These are phyloP conservation scores for Falco columbarius DNA, from an alignment of 2,797 vertebrate species.

Conservation along the genomic window DNA sequence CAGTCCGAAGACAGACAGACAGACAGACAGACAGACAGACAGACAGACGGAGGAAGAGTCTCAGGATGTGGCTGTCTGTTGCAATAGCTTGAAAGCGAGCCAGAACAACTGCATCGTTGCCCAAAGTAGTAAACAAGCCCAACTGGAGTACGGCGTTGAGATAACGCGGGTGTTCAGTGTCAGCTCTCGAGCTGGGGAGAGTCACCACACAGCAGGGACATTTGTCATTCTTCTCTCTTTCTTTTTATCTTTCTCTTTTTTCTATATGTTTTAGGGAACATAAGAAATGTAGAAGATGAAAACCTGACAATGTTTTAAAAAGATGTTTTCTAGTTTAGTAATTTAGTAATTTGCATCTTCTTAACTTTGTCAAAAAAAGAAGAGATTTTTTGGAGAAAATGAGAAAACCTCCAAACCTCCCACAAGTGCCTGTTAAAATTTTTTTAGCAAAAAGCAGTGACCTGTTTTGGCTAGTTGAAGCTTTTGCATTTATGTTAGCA, in stretches of 20 bases:
- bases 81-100: not conserved
- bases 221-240: not conserved
- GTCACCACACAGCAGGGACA: not conserved
- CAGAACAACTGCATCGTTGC: not conserved
- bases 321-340: not conserved
- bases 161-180: not conserved
- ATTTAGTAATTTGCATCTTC: not conserved
- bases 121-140: constrained; percentile 24
- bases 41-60: not conserved
- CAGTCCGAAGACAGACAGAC: not conserved
- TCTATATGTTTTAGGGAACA: not conserved
- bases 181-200: not conserved
- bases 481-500: not conserved
- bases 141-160: not conserved
- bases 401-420: not conserved
- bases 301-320: not conserved
- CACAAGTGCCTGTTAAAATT: not conserved
- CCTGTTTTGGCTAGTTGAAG: not conserved
- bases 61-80: constrained; percentile 12
- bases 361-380: not conserved
- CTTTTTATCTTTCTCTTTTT: not conserved
- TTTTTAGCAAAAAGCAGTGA: not conserved
- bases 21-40: not conserved
- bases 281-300: not conserved
- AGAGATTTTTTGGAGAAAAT: not conserved